Percentiles rank a stretch among this genome's conserved stretches.
Evolutionary conservation across 2,113 vertebrate species (phyloP).

Genomic region (Sinocyclocheilus maitianheensis): DNA sequence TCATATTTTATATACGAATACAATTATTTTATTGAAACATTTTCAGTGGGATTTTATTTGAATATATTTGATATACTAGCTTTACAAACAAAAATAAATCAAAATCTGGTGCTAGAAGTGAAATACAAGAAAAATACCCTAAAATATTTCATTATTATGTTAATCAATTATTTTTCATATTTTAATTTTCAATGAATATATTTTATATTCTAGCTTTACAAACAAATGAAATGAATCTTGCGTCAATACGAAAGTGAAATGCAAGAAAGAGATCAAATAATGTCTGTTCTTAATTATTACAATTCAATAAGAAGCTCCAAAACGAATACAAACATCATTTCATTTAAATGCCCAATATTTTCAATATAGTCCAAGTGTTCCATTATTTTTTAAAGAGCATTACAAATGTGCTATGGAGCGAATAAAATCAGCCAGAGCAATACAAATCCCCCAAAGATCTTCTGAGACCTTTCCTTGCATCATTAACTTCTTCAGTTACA

Average conservation of each 20-base stretch:
- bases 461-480: not conserved
- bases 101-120: too few species aligned
- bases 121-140: too few species aligned
- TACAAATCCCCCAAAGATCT: constrained; percentile 9
- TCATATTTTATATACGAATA: too few species aligned
- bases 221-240: not conserved
- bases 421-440: constrained; percentile 29
- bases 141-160: too few species aligned
- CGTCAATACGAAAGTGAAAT: not conserved
- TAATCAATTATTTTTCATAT: too few species aligned
- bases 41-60: too few species aligned
- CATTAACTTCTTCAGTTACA: constrained; percentile 38
- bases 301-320: not conserved
- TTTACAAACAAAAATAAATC: too few species aligned
- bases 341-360: not conserved
- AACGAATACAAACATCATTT: not conserved
- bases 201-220: not conserved
- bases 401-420: not conserved
- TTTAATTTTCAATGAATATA: not conserved
- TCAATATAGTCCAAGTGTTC: constrained; percentile 19
- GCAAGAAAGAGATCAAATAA: not conserved
- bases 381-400: constrained; percentile 12
- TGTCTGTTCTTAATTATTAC: not conserved
- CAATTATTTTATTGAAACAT: too few species aligned
- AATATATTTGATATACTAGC: too few species aligned